These are phyloP conservation scores for Rotaria socialis DNA, from an alignment of 2,888 invertebrate species.

Conservation along the genomic window DNA sequence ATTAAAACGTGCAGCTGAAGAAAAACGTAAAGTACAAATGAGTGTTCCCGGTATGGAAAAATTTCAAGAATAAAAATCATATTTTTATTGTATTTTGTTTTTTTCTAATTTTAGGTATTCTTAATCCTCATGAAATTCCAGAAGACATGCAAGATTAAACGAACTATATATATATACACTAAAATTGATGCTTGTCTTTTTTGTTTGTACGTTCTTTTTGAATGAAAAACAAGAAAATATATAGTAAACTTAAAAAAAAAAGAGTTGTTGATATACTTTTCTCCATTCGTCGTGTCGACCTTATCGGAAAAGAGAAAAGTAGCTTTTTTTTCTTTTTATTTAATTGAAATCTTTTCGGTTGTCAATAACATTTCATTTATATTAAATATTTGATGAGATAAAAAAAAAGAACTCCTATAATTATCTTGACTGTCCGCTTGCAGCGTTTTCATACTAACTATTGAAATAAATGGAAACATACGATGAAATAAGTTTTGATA, in stretches of 20 bases:
- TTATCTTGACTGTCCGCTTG: too few relatives aligned
- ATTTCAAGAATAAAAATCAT: too few relatives aligned
- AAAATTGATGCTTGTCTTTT: background rate
- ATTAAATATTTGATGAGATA: background rate
- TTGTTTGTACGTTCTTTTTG: conserved; percentile 32
- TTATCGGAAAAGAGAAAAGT: background rate
- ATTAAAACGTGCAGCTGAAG: conserved; percentile 81
- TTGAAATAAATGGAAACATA: background rate
- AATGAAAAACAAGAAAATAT: conserved; percentile 13
- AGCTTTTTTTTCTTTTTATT: background rate
- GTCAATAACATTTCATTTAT: background rate
- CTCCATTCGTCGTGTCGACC: background rate
- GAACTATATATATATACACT: background rate
- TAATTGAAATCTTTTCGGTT: conserved; percentile 3
- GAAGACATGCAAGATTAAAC: conserved; percentile 83
- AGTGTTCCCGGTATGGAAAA: conserved; percentile 69
- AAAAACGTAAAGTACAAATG: conserved; percentile 84
- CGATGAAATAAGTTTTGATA: background rate
- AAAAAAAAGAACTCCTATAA: background rate
- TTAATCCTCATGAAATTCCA: conserved; percentile 88
- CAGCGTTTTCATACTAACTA: too few relatives aligned
- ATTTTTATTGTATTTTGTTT: background rate
- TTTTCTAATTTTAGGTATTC: conserved; percentile 67
- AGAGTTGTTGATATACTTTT: background rate
- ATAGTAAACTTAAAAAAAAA: background rate